These are phyloP conservation scores for Ceyx cyanopectus DNA, from an alignment of 2,113 vertebrate species.

Conservation along the genomic window DNA sequence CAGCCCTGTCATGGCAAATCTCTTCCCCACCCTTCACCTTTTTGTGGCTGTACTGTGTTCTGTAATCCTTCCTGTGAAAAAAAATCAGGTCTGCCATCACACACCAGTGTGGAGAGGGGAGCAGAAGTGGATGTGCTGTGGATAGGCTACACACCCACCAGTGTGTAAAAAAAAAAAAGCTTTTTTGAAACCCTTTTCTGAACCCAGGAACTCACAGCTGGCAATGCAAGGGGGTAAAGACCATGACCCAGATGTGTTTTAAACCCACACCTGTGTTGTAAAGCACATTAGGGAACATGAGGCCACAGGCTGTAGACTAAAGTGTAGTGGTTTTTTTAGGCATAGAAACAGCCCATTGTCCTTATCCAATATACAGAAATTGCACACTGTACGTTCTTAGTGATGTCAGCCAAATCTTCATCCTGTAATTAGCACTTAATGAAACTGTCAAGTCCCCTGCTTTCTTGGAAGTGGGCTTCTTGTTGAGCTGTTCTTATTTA, in stretches of 20 bases:
- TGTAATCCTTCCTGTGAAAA: neutral
- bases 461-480: slow-evolving; percentile 12
- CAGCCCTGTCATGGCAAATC: neutral
- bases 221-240: neutral
- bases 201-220: neutral
- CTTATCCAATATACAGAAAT: neutral
- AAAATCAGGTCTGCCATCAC: neutral
- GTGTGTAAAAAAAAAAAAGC: no score
- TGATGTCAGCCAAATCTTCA: neutral
- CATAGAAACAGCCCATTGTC: neutral
- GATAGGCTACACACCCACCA: no score
- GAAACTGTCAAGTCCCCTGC: neutral
- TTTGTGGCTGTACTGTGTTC: neutral
- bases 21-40: neutral
- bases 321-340: neutral
- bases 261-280: neutral
- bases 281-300: neutral
- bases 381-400: neutral
- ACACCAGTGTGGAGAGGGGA: accelerated
- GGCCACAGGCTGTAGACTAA: neutral
- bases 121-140: accelerated
- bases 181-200: neutral
- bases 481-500: slow-evolving; percentile 1
- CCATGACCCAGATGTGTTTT: neutral
- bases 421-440: neutral